Conservation (phyloP, 2,113 vertebrate species). For the Platycercus adscitus region DNA sequence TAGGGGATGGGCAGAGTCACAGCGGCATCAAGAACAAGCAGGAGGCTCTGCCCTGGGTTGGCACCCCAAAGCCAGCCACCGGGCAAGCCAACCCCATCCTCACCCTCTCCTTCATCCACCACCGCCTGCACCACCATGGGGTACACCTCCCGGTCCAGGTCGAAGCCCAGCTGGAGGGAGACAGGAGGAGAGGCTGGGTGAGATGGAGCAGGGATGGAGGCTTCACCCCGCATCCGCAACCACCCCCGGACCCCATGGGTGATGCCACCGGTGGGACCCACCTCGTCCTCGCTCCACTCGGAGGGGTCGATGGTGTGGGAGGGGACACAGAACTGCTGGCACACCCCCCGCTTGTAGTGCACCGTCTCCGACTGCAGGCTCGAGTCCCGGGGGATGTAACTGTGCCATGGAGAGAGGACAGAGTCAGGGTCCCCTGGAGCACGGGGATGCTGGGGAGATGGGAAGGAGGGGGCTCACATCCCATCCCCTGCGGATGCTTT, state of each 20-base stretch:
- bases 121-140: constrained; percentile 96
- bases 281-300: constrained; percentile 95
- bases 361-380: constrained; percentile 94
- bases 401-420: constrained; percentile 24
- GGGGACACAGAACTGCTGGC: constrained; percentile 96
- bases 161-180: constrained; percentile 86
- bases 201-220: neutral
- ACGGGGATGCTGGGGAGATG: neutral
- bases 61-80: neutral
- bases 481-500: neutral
- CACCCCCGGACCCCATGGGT: fast-evolving
- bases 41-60: neutral
- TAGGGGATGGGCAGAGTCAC: fast-evolving
- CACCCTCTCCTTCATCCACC: constrained; percentile 92
- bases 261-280: constrained; percentile 22
- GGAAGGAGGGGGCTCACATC: neutral
- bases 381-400: constrained; percentile 91
- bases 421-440: neutral
- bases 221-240: fast-evolving
- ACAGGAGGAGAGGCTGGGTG: neutral
- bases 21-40: neutral
- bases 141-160: constrained; percentile 93
- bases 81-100: neutral
- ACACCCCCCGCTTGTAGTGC: constrained; percentile 91
- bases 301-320: constrained; percentile 95